These are phyloP conservation scores for Melanotaenia maccullochi DNA, from an alignment of 2,797 vertebrate species.

Conservation along the genomic window DNA sequence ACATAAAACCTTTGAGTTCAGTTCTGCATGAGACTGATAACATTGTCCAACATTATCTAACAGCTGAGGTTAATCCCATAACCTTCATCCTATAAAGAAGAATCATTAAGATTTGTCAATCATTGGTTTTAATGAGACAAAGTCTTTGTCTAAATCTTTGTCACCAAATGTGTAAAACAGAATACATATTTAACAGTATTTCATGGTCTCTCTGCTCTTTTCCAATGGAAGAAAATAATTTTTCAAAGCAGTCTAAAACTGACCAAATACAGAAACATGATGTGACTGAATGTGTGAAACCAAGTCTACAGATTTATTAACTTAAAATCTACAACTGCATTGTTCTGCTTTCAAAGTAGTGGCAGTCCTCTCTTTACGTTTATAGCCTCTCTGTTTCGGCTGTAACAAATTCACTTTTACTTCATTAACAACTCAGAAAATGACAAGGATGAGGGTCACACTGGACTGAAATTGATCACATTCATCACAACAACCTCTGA, in stretches of 20 bases:
- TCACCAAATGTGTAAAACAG: not conserved
- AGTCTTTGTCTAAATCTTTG: not conserved
- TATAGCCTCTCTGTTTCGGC: not conserved
- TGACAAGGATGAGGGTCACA: conserved; percentile 37
- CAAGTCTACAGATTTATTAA: not conserved
- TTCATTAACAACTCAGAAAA: conserved; percentile 37
- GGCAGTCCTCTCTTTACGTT: not conserved
- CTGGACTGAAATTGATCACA: conserved; percentile 50
- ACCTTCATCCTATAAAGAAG: not conserved
- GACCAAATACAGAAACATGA: not conserved
- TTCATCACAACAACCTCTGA: conserved; percentile 62
- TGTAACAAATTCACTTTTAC: conserved; percentile 23
- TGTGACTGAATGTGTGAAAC: conserved; percentile 1
- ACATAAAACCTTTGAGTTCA: not conserved
- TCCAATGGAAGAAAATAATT: not conserved
- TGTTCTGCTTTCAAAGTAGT: not conserved
- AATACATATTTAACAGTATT: not conserved
- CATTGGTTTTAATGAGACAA: not conserved
- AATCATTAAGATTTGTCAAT: not conserved
- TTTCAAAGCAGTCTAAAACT: not conserved
- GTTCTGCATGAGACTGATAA: not conserved
- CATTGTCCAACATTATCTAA: not conserved
- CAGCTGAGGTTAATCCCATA: not conserved
- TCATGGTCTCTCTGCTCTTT: not conserved
- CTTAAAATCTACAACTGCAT: not conserved